These are phyloP conservation scores for Lepus timidus DNA, from an alignment of 2,113 vertebrate species.

Conservation along the genomic window DNA sequence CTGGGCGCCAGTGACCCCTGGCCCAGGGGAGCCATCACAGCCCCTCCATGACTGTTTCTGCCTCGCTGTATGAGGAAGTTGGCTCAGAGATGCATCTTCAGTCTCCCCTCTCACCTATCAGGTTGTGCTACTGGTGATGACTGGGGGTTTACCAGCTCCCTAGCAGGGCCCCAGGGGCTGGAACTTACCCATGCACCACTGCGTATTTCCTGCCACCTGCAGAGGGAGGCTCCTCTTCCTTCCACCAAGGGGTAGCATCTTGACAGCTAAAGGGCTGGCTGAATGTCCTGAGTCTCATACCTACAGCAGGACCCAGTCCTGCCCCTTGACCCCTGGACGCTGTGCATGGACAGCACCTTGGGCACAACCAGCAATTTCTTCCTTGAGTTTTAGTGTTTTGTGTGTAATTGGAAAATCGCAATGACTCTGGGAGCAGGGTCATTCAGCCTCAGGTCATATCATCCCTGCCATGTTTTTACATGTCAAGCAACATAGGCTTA, in stretches of 20 bases:
- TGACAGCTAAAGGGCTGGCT: not conserved
- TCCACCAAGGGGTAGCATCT: not conserved
- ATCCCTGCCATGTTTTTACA: not conserved
- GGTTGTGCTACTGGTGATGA: not conserved
- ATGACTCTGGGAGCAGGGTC: not conserved
- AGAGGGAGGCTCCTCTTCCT: not conserved
- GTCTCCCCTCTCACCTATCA: not conserved
- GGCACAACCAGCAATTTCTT: not conserved
- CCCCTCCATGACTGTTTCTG: not conserved
- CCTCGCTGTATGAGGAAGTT: not conserved
- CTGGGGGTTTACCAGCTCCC: not conserved
- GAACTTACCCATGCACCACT: not conserved
- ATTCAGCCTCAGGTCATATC: not conserved
- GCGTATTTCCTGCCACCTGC: not conserved
- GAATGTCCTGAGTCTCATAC: not conserved
- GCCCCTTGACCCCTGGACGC: not conserved
- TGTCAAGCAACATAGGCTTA: not conserved
- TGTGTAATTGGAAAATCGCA: not conserved
- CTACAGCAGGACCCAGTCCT: not conserved
- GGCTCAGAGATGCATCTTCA: not conserved
- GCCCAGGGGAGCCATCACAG: too few species aligned
- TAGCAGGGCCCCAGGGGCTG: not conserved
- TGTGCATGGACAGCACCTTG: too few species aligned
- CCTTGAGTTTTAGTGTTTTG: not conserved
- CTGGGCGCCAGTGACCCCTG: not conserved